phyloP scores from a whole-genome alignment of 2,888 invertebrate genomes.

The Carabus problematicus region DNA sequence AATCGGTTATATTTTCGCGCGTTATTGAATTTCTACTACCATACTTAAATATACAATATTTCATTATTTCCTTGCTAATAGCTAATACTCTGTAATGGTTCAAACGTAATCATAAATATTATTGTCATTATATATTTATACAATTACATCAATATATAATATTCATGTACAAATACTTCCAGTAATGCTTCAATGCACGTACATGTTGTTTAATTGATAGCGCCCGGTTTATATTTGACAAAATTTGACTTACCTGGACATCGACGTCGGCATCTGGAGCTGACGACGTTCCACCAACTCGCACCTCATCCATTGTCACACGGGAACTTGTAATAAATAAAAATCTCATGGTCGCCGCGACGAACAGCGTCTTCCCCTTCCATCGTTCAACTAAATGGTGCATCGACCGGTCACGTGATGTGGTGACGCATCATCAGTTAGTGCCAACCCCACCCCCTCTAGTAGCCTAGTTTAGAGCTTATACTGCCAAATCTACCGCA shows the following conservation, averaged over 20 bases:
- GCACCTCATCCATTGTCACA: conserved; percentile 26
- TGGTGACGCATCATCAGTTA: not conserved
- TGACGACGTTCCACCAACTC: conserved; percentile 8
- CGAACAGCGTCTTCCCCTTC: too few relatives aligned
- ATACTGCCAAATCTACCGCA: too few relatives aligned
- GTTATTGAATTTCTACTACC: not conserved
- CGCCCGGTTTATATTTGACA: not conserved
- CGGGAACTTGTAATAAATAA: not conserved
- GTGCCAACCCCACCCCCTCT: not conserved
- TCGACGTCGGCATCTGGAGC: conserved; percentile 31
- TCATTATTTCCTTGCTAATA: not conserved
- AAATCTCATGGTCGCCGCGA: too few relatives aligned
- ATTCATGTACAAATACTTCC: too few relatives aligned
- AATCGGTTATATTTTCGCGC: not conserved
- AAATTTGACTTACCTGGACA: conserved; percentile 23
- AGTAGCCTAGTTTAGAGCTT: too few relatives aligned
- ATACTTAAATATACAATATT: not conserved
- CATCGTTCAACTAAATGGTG: too few relatives aligned
- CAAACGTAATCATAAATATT: too few relatives aligned
- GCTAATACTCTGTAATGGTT: too few relatives aligned
- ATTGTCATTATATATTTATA: too few relatives aligned
- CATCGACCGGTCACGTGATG: conserved; percentile 13
- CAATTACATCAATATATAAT: too few relatives aligned
- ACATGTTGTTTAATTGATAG: not conserved
- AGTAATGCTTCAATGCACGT: too few relatives aligned